A percentile compares a stretch with the other conserved stretches of the same genome.
Conservation (phyloP, 1,140 invertebrate genomes). For the Metopolophium dirhodum region DNA sequence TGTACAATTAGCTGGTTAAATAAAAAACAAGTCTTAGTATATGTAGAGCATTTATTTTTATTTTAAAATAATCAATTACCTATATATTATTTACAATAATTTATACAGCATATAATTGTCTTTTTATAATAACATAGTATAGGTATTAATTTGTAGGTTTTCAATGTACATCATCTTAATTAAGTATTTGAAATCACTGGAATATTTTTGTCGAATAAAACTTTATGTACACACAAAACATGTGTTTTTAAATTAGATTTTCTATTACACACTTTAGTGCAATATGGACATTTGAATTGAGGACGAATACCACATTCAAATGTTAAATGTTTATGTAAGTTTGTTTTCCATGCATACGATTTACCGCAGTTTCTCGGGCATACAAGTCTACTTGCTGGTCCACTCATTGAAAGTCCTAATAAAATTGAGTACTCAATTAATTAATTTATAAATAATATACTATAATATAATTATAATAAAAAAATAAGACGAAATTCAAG, state of each 20-base stretch:
- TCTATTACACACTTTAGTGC: conserved; percentile 62
- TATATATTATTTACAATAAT: not conserved
- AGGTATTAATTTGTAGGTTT: not conserved
- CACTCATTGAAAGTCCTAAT: not conserved
- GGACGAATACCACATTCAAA: conserved; percentile 66
- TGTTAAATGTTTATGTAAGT: not conserved
- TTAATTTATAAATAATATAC: not conserved
- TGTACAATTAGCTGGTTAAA: not conserved
- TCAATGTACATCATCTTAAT: not conserved
- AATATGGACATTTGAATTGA: conserved; percentile 64
- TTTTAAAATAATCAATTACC: not conserved
- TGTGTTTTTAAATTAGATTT: conserved; percentile 48
- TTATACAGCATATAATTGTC: not conserved
- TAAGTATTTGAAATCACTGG: not conserved
- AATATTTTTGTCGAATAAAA: not conserved
- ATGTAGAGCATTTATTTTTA: not conserved
- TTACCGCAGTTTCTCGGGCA: not conserved
- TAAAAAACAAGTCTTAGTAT: not conserved
- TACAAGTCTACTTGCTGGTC: not conserved
- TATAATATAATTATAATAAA: not conserved
- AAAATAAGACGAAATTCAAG: not conserved
- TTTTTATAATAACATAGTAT: not conserved
- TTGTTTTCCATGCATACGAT: conserved; percentile 2
- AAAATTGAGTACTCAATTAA: not conserved
- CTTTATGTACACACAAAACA: conserved; percentile 19